Base-by-base conservation (phyloP, 2,797 vertebrate genomes). In the Poeciliopsis gracilis region DNA sequence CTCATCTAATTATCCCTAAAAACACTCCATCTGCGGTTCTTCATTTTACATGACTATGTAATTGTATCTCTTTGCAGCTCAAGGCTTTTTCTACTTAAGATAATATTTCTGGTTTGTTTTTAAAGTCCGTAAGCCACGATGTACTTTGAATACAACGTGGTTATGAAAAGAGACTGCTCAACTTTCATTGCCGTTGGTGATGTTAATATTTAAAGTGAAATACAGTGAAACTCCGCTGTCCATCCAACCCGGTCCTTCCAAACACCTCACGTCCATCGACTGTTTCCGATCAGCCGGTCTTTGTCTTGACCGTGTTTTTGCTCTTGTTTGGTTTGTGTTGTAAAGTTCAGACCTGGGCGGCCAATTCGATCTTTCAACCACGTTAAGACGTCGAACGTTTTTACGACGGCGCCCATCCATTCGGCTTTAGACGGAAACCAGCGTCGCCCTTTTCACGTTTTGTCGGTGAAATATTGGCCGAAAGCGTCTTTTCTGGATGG, bases 101-200 rank as follows among this genome's bases (percentile, higher is more conserved):
- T 67, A 12, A 67, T 69, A 69, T 69, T 69, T 69, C 66, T 43
- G 23, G 66, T 69, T 43, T 43, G 6, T 69, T 69, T 69, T n/a
- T 7, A 43, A 69, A 69, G 36, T 43, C 66, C 38, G 23, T 5
- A 43, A 43, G 41, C 66, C 7, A 7, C 25, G 81, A 81, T 1
- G 4, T 77, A 81, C 74, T 82, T 82, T 1, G 33, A 77, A 76
- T 5, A 80, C 49, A 73, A 53, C 76, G 63, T 76, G 0, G 20
- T 81, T 81, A 16, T 33, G 57, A 78, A 80, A 77, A 49, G 53
- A 75, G 25, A 23, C 59, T 25, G 16, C 73, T 61, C 76, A n/a
- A 6, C 66, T 25, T 49, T 38, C 73, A 77, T 8, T 79, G 73
- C 3, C 9, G 5, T 41, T 79, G 74, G 1, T 25, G 59, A 41